A percentile compares a stretch with the other conserved stretches of the same genome.
These are phyloP conservation scores for Eucidaris tribuloides DNA, from an alignment of 35 echinoderm and acorn worm genomes.

Conservation along the genomic window DNA sequence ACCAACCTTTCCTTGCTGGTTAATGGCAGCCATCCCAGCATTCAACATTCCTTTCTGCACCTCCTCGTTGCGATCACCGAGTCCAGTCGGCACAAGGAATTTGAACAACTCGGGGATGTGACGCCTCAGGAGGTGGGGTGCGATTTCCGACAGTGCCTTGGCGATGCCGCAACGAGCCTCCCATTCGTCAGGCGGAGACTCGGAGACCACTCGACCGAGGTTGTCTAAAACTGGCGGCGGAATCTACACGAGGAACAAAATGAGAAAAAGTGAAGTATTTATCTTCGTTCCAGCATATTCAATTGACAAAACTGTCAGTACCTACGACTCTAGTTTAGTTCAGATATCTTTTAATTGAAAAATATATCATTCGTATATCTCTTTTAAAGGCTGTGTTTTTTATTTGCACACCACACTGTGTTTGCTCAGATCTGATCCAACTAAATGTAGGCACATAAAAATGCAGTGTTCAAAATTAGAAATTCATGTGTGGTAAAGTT, in stretches of 20 bases:
- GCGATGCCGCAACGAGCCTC: conserved; percentile 82
- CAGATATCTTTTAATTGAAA: too few relatives aligned
- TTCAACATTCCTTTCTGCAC: conserved; percentile 79
- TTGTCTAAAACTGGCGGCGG: conserved; percentile 77
- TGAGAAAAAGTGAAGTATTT: too few relatives aligned
- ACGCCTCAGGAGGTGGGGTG: conserved; percentile 55
- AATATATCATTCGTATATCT: too few relatives aligned
- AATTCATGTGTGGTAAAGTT: too few relatives aligned
- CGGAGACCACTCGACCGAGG: conserved; percentile 74
- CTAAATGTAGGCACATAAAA: too few relatives aligned
- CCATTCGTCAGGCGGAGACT: conserved; percentile 81
- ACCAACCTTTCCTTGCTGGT: conserved; percentile 83
- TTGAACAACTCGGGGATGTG: conserved; percentile 72
- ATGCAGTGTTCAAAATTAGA: too few relatives aligned
- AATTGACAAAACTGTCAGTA: too few relatives aligned
- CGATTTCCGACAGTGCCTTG: conserved; percentile 62
- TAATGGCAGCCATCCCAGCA: conserved; percentile 64
- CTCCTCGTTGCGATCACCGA: conserved; percentile 70
- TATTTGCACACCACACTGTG: too few relatives aligned
- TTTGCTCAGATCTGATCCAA: too few relatives aligned
- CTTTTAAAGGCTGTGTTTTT: too few relatives aligned
- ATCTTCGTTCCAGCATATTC: too few relatives aligned
- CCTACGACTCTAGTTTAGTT: too few relatives aligned
- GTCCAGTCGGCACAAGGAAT: conserved; percentile 77
- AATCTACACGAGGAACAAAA: conserved; percentile 39